phyloP scores from a whole-genome alignment of 64 coral and sea anemone genomes.

The Dendrophyllia cribrosa region DNA sequence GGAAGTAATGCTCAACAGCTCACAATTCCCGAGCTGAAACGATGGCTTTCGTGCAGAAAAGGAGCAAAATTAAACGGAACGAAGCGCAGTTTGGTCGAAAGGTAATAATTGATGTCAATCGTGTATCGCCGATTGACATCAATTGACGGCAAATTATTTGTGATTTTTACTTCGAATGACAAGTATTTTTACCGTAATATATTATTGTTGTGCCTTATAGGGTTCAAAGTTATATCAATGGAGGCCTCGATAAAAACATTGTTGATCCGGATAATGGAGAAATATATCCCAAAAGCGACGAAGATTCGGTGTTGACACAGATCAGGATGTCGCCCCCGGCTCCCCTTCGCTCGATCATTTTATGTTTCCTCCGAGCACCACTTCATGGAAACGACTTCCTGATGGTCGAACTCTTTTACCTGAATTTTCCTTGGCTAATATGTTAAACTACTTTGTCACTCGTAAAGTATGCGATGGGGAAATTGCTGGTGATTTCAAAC shows the following conservation, averaged over 20 bases:
- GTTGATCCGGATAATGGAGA: background rate
- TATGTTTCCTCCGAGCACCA: constrained; percentile 15
- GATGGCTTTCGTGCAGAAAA: constrained; percentile 38
- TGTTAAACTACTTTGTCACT: constrained; percentile 18
- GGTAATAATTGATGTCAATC: background rate
- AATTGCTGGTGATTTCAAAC: constrained; percentile 28
- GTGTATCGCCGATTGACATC: no score
- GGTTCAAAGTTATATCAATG: constrained; percentile 32
- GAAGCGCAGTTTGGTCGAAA: constrained; percentile 8
- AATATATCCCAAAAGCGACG: background rate
- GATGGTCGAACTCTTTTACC: constrained; percentile 39
- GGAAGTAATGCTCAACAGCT: background rate
- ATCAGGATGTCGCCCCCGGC: no score
- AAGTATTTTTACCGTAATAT: no score
- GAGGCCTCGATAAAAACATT: constrained; percentile 2
- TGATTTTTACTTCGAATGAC: no score
- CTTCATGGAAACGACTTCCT: constrained; percentile 20
- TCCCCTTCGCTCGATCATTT: background rate
- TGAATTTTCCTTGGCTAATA: constrained; percentile 36
- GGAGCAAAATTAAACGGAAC: constrained; percentile 25
- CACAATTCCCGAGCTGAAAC: constrained; percentile 24
- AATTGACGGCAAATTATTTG: no score
- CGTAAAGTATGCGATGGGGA: constrained; percentile 33
- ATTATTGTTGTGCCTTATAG: background rate
- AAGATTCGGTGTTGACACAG: background rate